These are phyloP conservation scores for Cylloceria caligata DNA, from an alignment of 2,888 invertebrate genomes.

Conservation along the genomic window DNA sequence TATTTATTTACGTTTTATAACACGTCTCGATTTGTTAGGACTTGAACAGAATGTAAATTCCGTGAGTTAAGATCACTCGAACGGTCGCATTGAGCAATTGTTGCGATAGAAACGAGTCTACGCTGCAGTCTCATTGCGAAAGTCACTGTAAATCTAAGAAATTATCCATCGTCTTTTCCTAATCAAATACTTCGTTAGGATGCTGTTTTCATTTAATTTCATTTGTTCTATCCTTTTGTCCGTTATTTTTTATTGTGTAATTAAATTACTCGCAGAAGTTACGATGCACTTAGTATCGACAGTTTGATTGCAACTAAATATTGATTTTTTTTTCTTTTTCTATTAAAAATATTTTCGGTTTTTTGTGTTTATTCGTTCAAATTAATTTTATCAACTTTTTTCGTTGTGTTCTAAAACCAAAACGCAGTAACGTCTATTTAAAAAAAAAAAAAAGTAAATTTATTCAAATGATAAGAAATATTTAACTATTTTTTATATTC, in stretches of 20 bases:
- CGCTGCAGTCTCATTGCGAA: conserved; percentile 8
- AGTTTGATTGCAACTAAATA: too few species aligned
- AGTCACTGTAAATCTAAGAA: neutral
- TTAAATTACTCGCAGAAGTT: neutral
- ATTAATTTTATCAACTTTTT: too few species aligned
- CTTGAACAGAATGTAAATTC: conserved; percentile 15
- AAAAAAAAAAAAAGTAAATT: too few species aligned
- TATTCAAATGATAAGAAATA: too few species aligned
- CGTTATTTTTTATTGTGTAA: neutral
- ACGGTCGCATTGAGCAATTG: conserved; percentile 5
- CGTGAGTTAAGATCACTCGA: conserved; percentile 27
- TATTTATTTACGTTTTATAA: conserved; percentile 1
- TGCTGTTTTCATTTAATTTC: neutral
- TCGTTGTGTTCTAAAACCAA: too few species aligned
- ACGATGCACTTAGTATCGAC: too few species aligned
- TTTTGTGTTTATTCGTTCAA: too few species aligned
- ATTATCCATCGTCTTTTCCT: conserved; percentile 1
- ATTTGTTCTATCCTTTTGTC: neutral
- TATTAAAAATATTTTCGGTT: too few species aligned
- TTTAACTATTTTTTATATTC: too few species aligned
- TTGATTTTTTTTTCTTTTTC: too few species aligned
- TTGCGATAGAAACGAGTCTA: conserved; percentile 16
- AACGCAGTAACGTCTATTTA: too few species aligned
- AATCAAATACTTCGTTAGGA: neutral
- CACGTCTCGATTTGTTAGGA: conserved; percentile 16